Base-by-base conservation (phyloP, 35 echinoderm and acorn worm species). In the Apostichopus parvimensis region DNA sequence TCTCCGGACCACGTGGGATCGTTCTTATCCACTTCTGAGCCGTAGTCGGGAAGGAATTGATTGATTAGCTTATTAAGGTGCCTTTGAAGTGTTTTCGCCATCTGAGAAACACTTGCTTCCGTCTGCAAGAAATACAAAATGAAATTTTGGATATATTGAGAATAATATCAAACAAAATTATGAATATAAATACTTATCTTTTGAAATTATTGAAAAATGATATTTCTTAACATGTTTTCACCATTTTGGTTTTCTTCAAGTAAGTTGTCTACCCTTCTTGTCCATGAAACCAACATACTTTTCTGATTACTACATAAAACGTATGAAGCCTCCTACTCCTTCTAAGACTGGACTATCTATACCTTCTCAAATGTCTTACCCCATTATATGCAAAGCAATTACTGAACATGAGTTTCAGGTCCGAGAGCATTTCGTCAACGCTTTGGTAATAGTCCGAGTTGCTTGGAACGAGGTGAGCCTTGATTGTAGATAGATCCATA, bases 361-460 rank as follows among this genome's bases (percentile, higher is more conserved):
- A 45, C 34, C 34, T 45, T 61, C n/a, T 75, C 71, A 75, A 75
- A 7, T 14, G 4, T 83, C 93, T 91, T 85, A 94, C 93, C 26
- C 87, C 93, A 77, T 94, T 94, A 56, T 90, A 94, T 28, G 87
- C 58, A 59, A 82, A 89, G 76, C 93, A 94, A 53, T 94, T 94
- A n/a, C 53, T 82, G 73, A 94, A 94, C 87, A 94, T 90, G 61
- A 94, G 79, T 58, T 83, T 90, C 59, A 89, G 24, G 23, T 94
- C 93, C 7, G 59, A 83, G 14, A 94, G 45, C 65, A 94, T 90
- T 6, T 94, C 93, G 18, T 94, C 93, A 0, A 94, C 61, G 53
- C 12, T 14, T 22, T 91, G 86, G 62, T 94, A 94, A 26, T 83
- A 73, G 17, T 83, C 78, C 0, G 66, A 59, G 68, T 77, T 77